Base-by-base conservation (phyloP, 2,113 vertebrate species). In the Barbus barbus region DNA sequence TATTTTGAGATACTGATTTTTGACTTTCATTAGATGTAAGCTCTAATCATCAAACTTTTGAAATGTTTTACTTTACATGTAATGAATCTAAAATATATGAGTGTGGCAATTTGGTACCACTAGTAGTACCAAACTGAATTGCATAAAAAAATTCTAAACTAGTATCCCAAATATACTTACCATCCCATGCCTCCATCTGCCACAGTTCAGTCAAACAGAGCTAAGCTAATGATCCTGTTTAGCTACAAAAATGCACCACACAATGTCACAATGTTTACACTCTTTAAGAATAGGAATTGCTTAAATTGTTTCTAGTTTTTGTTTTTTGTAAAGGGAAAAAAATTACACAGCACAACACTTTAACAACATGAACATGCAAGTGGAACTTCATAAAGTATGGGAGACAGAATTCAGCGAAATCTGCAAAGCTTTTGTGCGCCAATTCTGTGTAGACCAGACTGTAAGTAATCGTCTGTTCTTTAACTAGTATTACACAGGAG, bases 381-480 rank as follows among this genome's bases (percentile, higher is more conserved):
- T 20, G 16, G 3, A 51, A 16, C 28, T 9, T 8, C 28, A 67
- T 4, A 33, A 4, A 61, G 58, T 4, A 20, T 18, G 2, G 2
- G 28, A 65, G 16, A n/a, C 13, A 13, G 33, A 71, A 38, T 71
- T 38, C 20, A 13, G 33, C 13, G 2, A 24, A n/a, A n/a, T n/a
- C n/a, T n/a, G n/a, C n/a, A n/a, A 31, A 69, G 18, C 65, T 36
- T 69, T 18, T 9, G 9, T 36, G 18, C 0, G 3, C 16, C 7
- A 1, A 44, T 46, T 74, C 71, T 46, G 14, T 46, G 38, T 26
- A 74, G 41, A 46, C 71, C 2, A 73, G 44, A 14, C 71, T 73
- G 71, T n/a, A 26, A 73, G 41, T 71, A 71, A 71, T 38, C 31
- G 18, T 67, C 33, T 71, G 67, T 38, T 71, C 20, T 71, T 71